Evolutionary conservation across 2,113 vertebrate genomes (phyloP).

Genomic region (Cyanocitta stelleri): DNA sequence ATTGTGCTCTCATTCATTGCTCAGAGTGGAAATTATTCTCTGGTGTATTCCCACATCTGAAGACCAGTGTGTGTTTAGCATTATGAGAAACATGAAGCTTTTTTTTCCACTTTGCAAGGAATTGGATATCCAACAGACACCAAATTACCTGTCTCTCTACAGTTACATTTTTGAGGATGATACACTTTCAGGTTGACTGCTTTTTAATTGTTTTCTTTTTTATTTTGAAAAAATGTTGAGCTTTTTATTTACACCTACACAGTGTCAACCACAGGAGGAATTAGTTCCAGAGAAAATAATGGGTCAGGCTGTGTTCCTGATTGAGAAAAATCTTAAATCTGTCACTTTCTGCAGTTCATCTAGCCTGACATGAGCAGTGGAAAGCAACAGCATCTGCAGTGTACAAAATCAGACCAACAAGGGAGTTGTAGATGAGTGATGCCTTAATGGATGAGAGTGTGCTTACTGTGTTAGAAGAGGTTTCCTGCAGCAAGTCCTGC

Average conservation of each 20-base stretch:
- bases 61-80: not conserved
- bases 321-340: not conserved
- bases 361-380: not conserved
- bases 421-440: not conserved
- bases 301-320: not conserved
- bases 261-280: not conserved
- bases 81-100: not conserved
- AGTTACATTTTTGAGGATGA: not conserved
- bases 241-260: not conserved
- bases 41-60: conserved; percentile 14
- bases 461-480: not conserved
- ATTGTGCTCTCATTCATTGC: not conserved
- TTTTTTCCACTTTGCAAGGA: not conserved
- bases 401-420: not conserved
- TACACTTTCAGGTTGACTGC: not conserved
- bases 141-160: not conserved
- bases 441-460: not conserved
- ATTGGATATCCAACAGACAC: not conserved
- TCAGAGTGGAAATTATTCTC: not conserved
- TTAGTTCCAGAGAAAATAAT: not conserved
- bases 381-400: not conserved
- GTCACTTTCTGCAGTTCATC: not conserved
- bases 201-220: not conserved
- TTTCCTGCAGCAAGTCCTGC: not conserved
- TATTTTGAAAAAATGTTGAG: not conserved